Evolutionary conservation across 2,113 vertebrate genomes (phyloP), one percentile per base, ranked within the genome.

Genomic region (Camelus bactrianus): DNA sequence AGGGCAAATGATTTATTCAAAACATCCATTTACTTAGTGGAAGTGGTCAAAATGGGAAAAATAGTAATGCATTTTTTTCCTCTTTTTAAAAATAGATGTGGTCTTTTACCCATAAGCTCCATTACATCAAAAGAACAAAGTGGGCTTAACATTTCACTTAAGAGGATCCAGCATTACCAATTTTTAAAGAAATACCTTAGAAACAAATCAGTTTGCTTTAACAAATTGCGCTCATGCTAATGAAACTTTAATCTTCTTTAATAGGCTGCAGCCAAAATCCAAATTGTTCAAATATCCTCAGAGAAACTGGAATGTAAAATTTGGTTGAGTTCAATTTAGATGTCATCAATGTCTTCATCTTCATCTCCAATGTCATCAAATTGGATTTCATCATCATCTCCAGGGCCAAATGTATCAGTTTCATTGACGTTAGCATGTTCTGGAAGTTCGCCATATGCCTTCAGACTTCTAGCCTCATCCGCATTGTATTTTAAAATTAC

Each of bases 401-500:
- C 99, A 42, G 99, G 99, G 19, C 99, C 99, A 96, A 99, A 99
- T 48, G 99, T 99, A 98, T 99, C 99, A 1, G 99, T 99, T 98
- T 99, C 99, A 93, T 99, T 99, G 98, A 99, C 99, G 99, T 99
- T 99, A 98, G 99, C 99, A 94, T 99, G 99, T 94, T 99, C 99
- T 52, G 99, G 99, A 98, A 99, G 99, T 97, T 99, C 99, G 50
- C 99, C 99, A 54, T 77, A 42, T 0, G 99, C 99, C 97, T 99
- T 99, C 98, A 99, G 99, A 98, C 99, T 99, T 96, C 99, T 99
- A 94, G 99, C 99, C 98, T 99, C 99, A 96, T 99, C 99, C 97
- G 99, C 99, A 87, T 99, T 99, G 98, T 99, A 99, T 98, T 99
- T 99, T 94, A 99, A 99, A 99, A 99, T 99, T 97, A 99, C 99